Base-by-base conservation (phyloP, 2,113 vertebrate genomes). In the Romanogobio albipinnatus region DNA sequence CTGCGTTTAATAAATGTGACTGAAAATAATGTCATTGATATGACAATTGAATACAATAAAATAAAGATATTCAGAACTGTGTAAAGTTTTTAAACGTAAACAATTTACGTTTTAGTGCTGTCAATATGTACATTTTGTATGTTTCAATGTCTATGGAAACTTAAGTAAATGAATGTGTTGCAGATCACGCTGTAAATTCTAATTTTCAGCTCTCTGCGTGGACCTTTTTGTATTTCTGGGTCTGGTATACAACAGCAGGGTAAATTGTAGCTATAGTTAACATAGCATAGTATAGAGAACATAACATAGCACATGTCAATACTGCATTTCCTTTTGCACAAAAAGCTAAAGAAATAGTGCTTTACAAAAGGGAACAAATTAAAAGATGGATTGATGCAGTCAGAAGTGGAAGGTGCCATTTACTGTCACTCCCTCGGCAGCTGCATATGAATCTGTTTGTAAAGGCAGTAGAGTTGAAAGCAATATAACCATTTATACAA, bases 401-500 rank as follows among this genome's bases (percentile, higher is more conserved):
- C 26, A 33, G 4, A 75, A 53, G 49, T 53, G 17, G 74, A 51
- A 76, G 74, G 74, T 76, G 26, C 71, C 71, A 76, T 51, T 22
- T 51, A 49, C 26, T 22, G 49, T 76, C 74, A 76, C 29, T 71
- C 36, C 36, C 49, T 53, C 26, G 17, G 26, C 74, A 4, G 49
- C 74, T 29, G 24, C 17, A 76, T 76, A 76, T 76, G 74, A 33
- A 76, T 49, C 29, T 26, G 47, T 33, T 45, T 83, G 70, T 78
- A 61, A 78, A 78, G 29, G 76, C 33, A 39, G 33, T 15, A 78
- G 76, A 78, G 76, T 58, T 58, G 76, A 59, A 78, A 33, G 74
- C 24, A 76, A 22, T 56, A 76, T 76, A 53, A 76, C 3, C 74
- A 33, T 76, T 76, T 76, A 76, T 33, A 53, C 49, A 76, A 8